Evolutionary conservation across 2,113 vertebrate genomes (phyloP).

Genomic region (Numenius arquata): DNA sequence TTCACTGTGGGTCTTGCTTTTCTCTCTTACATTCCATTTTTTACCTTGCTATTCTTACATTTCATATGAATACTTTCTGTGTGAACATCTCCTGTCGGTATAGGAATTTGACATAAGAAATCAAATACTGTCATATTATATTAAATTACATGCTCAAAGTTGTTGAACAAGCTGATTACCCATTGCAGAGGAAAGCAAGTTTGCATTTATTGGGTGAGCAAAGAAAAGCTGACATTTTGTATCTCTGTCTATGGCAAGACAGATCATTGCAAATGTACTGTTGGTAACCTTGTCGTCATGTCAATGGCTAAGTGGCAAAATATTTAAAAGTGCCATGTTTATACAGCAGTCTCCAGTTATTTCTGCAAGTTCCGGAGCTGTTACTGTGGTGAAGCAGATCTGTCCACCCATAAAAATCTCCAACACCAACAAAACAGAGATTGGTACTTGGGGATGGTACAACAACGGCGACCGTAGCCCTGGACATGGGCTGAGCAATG

Average conservation of each 20-base stretch:
- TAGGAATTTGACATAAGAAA: not conserved
- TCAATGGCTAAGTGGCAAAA: not conserved
- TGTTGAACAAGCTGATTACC: constrained; percentile 23
- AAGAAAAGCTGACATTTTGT: not conserved
- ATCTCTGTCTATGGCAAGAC: not conserved
- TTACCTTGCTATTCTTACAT: constrained; percentile 24
- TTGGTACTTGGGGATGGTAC: not conserved
- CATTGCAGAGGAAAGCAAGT: constrained; percentile 11
- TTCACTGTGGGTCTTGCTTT: not conserved
- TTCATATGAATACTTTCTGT: constrained; percentile 4
- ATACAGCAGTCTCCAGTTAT: not conserved
- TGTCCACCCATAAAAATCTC: not conserved
- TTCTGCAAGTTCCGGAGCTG: not conserved
- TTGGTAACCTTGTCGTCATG: not conserved
- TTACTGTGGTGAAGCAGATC: not conserved
- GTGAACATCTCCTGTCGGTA: constrained; percentile 18
- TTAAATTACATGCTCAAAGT: constrained; percentile 23
- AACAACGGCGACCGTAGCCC: not conserved
- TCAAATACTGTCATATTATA: constrained; percentile 40
- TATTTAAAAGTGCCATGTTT: not conserved
- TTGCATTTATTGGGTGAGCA: not conserved
- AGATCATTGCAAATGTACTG: not conserved
- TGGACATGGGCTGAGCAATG: not conserved
- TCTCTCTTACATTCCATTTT: not conserved
- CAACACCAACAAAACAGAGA: not conserved